Evolutionary conservation across 2,113 vertebrate species (phyloP), one percentile per base, ranked within the genome.

Genomic region (Cichladusa arquata): DNA sequence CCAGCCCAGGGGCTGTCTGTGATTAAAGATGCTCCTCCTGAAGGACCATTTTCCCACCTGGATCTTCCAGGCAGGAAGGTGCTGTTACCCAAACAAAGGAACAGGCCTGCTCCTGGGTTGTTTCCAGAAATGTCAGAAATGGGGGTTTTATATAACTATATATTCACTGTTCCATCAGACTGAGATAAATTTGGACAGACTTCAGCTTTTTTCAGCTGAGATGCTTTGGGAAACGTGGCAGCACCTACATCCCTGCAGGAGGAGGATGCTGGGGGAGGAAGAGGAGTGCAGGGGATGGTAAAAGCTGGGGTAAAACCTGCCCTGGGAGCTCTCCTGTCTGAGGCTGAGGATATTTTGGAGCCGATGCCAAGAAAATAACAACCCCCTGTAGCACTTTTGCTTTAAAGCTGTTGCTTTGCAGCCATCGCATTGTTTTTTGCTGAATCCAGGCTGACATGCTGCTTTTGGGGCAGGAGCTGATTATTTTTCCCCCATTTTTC

Each of bases 351-450:
- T 73, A 33, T 80, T 56, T 51, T 31, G 26, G 33, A 76, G n/a
- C 42, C 0, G 0, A 47, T 28, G 11, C 42, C 19, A 50, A 50
- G 50, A 47, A 81, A 64, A 58, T 4, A 60, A 22, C 44, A 54
- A 79, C 20, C 14, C 61, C 72, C 61, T 3, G 3, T 64, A 56
- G 67, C 47, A 40, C 29, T 90, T 84, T 2, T 15, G 22, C 51
- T 86, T 69, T 29, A 36, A 50, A 90, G 56, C 34, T 33, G 23
- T 25, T 31, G 36, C 62, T 93, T 47, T 76, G 57, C 42, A 3
- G 17, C 12, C 36, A 16, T n/a, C 1, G 4, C 47, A 8, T n/a
- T 50, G 47, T 23, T 5, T 11, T 83, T 51, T 61, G 8, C 64
- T 48, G 47, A 70, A 62, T 71, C 26, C 5, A 4, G 53, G 36